Conservation (phyloP, 92 coral and sea anemone genomes). For the Porites evermanni region DNA sequence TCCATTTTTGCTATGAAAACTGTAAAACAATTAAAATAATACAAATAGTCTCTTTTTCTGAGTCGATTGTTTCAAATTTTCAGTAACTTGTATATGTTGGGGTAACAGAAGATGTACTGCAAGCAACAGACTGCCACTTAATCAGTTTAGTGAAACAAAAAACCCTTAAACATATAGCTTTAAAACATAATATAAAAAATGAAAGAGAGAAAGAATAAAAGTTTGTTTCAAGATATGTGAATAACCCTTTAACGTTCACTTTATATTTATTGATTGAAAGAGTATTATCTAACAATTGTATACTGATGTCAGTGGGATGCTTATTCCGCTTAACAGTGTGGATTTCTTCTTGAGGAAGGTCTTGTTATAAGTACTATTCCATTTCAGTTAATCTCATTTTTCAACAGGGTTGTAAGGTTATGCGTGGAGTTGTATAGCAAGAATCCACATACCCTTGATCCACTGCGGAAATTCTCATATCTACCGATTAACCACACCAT, state of each 20-base stretch:
- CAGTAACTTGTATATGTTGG: background rate
- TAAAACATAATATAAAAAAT: too few species aligned
- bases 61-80: background rate
- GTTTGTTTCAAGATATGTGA: too few species aligned
- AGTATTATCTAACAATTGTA: too few species aligned
- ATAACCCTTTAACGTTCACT: too few species aligned
- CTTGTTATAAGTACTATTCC: too few species aligned
- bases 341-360: background rate
- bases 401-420: slow-evolving; percentile 41
- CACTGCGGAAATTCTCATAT: slow-evolving; percentile 35
- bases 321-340: background rate
- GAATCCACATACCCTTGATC: slow-evolving; percentile 56
- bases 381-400: background rate
- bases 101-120: background rate
- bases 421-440: slow-evolving; percentile 56
- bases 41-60: too few species aligned
- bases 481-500: slow-evolving; percentile 54
- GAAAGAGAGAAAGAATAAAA: too few species aligned
- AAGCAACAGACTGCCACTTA: background rate
- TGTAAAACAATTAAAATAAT: too few species aligned
- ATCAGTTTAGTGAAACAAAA: background rate
- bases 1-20: background rate
- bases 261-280: too few species aligned
- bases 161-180: background rate
- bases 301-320: background rate